These are phyloP conservation scores for Pyrrhura leucotis DNA, from an alignment of 2,797 vertebrate species.

Conservation along the genomic window DNA sequence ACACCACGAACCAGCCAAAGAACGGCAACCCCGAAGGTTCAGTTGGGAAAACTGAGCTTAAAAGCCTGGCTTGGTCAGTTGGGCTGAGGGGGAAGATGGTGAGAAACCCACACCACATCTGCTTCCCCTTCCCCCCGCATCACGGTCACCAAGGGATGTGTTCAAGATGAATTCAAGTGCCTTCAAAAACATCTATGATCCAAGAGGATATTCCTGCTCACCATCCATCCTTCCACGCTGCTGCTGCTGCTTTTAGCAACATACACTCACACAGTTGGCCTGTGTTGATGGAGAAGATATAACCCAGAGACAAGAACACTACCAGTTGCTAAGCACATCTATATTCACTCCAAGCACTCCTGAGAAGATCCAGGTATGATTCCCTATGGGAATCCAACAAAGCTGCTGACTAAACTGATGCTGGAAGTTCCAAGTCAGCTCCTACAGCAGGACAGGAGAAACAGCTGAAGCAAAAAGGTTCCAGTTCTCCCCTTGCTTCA, in stretches of 20 bases:
- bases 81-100: background rate
- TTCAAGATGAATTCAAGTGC: background rate
- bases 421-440: slow-evolving; percentile 18
- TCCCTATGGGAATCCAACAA: background rate
- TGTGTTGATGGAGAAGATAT: background rate
- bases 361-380: background rate
- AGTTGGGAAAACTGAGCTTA: background rate
- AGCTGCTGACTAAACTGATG: background rate
- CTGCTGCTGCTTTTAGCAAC: slow-evolving; percentile 32
- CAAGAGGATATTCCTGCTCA: slow-evolving; percentile 21
- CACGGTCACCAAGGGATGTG: background rate
- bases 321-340: background rate
- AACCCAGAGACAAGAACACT: background rate
- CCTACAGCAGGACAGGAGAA: slow-evolving; percentile 2
- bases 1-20: accelerated
- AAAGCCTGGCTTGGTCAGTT: background rate
- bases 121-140: background rate
- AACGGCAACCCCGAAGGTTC: background rate
- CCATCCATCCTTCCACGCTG: background rate
- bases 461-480: slow-evolving; percentile 12
- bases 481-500: slow-evolving; percentile 3
- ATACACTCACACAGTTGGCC: background rate
- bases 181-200: slow-evolving; percentile 6
- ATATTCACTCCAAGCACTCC: accelerated
- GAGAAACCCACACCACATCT: background rate